These are phyloP conservation scores for Neolamprologus ventralis DNA, from an alignment of 2,113 vertebrate species.

Conservation along the genomic window DNA sequence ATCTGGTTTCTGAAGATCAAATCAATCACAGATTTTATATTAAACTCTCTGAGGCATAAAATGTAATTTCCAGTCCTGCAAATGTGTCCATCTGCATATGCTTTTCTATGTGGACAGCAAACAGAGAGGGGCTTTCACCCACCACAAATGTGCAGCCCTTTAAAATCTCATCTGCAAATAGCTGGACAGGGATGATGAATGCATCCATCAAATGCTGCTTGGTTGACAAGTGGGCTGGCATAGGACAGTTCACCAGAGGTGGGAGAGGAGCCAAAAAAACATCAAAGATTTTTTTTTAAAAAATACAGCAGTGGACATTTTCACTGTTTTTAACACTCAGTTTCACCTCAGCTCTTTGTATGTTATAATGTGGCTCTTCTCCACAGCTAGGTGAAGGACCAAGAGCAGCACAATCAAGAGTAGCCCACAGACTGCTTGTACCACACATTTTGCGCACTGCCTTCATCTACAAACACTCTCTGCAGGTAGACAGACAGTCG, in stretches of 20 bases:
- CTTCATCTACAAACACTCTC: background rate
- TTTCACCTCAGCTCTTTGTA: background rate
- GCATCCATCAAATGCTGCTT: background rate
- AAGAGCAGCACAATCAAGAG: background rate
- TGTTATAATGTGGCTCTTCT: background rate
- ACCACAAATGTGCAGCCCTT: background rate
- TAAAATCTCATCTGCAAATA: background rate
- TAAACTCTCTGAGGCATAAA: background rate
- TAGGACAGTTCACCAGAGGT: background rate
- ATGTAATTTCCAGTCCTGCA: background rate
- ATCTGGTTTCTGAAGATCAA: background rate
- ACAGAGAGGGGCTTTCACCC: background rate
- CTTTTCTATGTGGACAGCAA: background rate
- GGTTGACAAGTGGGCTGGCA: background rate
- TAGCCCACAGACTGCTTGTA: background rate
- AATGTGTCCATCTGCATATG: background rate
- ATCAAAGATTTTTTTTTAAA: background rate
- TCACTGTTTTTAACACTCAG: background rate
- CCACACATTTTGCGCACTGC: background rate
- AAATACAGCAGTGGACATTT: background rate
- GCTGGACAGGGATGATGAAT: background rate
- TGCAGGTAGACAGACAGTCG: background rate
- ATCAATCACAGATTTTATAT: background rate
- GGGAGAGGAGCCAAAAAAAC: background rate
- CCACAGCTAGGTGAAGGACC: background rate